Conservation (phyloP, 2,113 vertebrate species). For the Nicator chloris region DNA sequence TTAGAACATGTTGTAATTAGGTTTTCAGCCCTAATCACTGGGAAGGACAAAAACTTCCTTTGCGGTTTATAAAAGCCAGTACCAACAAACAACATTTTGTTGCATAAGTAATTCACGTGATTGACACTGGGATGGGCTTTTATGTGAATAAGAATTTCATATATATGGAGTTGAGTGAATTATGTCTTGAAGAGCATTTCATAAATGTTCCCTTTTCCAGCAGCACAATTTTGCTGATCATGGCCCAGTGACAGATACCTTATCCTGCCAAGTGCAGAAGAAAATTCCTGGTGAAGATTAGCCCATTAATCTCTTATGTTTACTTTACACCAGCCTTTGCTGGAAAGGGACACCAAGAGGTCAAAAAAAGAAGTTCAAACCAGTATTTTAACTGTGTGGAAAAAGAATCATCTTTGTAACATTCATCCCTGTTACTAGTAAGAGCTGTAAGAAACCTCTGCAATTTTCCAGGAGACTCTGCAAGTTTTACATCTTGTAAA, state of each 20-base stretch:
- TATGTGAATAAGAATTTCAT: background rate
- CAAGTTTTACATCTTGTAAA: background rate
- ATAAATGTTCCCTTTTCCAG: background rate
- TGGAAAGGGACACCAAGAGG: background rate
- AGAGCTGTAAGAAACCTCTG: background rate
- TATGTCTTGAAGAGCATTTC: background rate
- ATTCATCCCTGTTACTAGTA: background rate
- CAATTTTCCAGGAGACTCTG: background rate
- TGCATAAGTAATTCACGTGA: background rate
- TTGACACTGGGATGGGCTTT: background rate
- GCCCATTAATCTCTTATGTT: background rate
- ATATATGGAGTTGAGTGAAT: background rate
- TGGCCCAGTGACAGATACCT: background rate
- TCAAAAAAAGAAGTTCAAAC: background rate
- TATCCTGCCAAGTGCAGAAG: background rate
- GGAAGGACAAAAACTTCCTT: background rate
- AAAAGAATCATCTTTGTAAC: background rate
- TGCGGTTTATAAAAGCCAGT: background rate
- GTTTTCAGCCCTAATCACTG: constrained; percentile 26
- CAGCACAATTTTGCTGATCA: background rate
- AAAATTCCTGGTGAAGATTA: background rate
- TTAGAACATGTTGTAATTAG: constrained; percentile 26
- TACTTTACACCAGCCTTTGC: background rate
- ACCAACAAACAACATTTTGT: background rate
- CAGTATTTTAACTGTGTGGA: background rate